These are phyloP conservation scores for Lerista edwardsae DNA, from an alignment of 2,797 vertebrate genomes.

Conservation along the genomic window DNA sequence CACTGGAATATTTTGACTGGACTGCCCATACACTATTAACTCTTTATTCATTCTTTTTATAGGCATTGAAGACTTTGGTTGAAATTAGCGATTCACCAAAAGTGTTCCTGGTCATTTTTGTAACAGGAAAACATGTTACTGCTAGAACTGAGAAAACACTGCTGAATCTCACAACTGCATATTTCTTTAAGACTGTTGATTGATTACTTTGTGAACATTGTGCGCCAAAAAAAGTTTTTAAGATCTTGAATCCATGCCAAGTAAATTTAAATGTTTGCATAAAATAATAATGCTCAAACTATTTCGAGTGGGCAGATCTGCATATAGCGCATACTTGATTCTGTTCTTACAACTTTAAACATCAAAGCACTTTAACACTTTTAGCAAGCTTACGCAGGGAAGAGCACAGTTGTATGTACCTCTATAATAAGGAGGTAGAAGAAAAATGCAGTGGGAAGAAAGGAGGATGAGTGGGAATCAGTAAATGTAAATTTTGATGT, in stretches of 20 bases:
- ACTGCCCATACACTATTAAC: slow-evolving; percentile 4
- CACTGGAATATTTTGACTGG: background rate
- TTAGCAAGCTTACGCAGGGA: background rate
- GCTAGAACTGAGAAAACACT: slow-evolving; percentile 36
- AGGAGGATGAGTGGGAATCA: background rate
- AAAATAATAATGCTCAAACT: background rate
- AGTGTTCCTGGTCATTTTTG: background rate
- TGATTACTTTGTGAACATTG: background rate
- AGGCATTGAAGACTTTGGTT: slow-evolving; percentile 55
- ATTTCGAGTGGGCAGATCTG: background rate
- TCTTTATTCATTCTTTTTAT: slow-evolving; percentile 39
- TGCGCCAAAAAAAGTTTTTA: background rate
- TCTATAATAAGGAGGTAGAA: background rate
- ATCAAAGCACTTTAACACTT: background rate
- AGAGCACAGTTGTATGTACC: background rate
- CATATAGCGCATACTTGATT: background rate
- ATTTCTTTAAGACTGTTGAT: slow-evolving; percentile 33
- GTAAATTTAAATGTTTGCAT: background rate
- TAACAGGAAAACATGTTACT: background rate
- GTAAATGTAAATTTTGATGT: background rate
- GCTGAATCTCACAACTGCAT: background rate
- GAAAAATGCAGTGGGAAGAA: background rate
- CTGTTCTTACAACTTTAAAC: background rate
- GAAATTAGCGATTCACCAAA: too few relatives aligned
- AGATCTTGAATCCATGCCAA: background rate